Evolutionary conservation across 2,797 vertebrate genomes (phyloP).

Genomic region (Sebastes iracundus): DNA sequence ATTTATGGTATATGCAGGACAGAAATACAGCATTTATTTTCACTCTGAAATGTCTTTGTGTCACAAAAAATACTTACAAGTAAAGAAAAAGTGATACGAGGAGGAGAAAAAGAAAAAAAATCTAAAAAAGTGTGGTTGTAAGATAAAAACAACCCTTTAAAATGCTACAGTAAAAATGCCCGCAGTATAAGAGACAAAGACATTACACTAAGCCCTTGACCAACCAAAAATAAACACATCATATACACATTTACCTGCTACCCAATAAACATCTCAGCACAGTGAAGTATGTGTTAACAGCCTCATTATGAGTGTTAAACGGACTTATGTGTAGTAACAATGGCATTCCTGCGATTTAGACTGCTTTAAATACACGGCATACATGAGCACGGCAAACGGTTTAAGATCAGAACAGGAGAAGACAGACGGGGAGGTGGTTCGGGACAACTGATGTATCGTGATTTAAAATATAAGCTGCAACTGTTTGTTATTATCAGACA

Average conservation of each 20-base stretch:
- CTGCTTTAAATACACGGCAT: conserved; percentile 38
- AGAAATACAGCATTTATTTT: background rate
- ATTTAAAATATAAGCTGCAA: background rate
- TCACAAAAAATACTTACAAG: background rate
- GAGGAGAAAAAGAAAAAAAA: background rate
- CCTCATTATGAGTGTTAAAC: conserved; percentile 52
- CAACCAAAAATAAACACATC: background rate
- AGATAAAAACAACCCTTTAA: background rate
- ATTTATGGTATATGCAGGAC: background rate
- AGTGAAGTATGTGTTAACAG: conserved; percentile 49
- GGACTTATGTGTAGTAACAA: conserved; percentile 40
- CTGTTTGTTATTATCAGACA: background rate
- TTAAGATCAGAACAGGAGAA: conserved; percentile 14
- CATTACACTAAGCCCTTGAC: accelerated
- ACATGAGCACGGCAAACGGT: background rate
- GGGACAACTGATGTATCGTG: background rate
- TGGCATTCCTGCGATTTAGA: conserved; percentile 26
- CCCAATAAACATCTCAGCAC: conserved; percentile 51
- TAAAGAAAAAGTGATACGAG: background rate
- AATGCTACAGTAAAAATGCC: background rate
- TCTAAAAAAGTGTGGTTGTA: background rate
- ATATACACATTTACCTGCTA: background rate
- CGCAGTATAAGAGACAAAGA: background rate
- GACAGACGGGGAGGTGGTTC: background rate
- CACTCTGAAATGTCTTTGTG: background rate